phyloP scores from a whole-genome alignment of 2,797 vertebrate genomes.

The Melanotaenia parkinsoni region DNA sequence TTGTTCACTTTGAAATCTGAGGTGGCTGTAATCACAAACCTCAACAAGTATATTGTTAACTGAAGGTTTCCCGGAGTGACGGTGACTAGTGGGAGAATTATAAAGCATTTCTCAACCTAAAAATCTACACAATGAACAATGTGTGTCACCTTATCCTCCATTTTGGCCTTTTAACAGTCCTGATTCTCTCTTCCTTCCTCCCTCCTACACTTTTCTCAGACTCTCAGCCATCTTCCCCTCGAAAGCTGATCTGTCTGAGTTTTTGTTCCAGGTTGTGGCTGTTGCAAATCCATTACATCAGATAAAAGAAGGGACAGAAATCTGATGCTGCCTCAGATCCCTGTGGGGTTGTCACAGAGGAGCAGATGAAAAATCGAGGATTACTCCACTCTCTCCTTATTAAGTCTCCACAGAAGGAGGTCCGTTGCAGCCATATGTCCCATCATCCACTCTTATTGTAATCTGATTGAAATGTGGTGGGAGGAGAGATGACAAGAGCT shows the following conservation, averaged over 20 bases:
- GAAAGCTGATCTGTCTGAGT: conserved; percentile 63
- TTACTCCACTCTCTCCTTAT: conserved; percentile 74
- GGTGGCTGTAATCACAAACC: too few relatives aligned
- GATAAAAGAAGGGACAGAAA: conserved; percentile 73
- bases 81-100: background rate
- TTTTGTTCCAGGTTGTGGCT: conserved; percentile 72
- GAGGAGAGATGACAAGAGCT: conserved; percentile 2
- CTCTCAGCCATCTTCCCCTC: conserved; percentile 38
- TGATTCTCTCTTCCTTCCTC: conserved; percentile 5
- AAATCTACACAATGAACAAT: background rate
- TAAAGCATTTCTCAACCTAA: background rate
- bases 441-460: conserved; percentile 62
- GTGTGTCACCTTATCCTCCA: background rate
- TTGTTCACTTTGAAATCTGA: background rate
- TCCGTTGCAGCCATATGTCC: conserved; percentile 63
- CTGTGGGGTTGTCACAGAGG: conserved; percentile 59
- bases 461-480: conserved; percentile 68
- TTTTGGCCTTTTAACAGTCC: conserved; percentile 4
- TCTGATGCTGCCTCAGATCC: conserved; percentile 66
- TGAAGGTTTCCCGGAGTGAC: too few relatives aligned
- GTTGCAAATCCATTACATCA: conserved; percentile 82
- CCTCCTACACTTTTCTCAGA: conserved; percentile 38
- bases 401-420: conserved; percentile 66
- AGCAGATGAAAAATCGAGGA: conserved; percentile 68
- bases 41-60: too few relatives aligned